These are phyloP conservation scores for Agelaius phoeniceus DNA, from an alignment of 2,113 vertebrate genomes.

Conservation along the genomic window DNA sequence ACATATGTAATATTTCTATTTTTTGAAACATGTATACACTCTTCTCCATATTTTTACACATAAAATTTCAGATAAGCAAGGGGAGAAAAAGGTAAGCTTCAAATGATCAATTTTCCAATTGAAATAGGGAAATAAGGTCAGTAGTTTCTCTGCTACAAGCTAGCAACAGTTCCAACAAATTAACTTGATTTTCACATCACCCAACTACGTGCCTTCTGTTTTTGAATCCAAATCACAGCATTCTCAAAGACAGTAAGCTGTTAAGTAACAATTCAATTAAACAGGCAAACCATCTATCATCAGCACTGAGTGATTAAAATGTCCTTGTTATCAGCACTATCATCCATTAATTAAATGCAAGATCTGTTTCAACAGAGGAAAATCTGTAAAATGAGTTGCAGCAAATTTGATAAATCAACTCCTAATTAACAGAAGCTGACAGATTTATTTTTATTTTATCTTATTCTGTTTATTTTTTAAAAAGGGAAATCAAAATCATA, in stretches of 20 bases:
- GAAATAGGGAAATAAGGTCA: neutral
- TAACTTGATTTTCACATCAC: neutral
- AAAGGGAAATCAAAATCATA: neutral
- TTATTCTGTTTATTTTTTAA: neutral
- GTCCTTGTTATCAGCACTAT: conserved; percentile 57
- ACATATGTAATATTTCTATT: neutral
- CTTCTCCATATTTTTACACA: neutral
- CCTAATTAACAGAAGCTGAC: conserved; percentile 47
- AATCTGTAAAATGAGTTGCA: conserved; percentile 37
- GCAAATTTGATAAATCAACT: conserved; percentile 63
- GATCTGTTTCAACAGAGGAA: conserved; percentile 36
- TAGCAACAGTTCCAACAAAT: neutral
- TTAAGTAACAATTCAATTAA: conserved; percentile 71
- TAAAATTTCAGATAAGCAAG: neutral
- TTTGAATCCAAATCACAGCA: conserved; percentile 8
- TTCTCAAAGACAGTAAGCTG: conserved; percentile 23
- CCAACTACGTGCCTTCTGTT: neutral
- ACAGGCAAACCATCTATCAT: conserved; percentile 55
- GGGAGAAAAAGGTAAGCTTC: neutral
- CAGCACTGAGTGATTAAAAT: conserved; percentile 67
- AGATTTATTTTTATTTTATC: neutral
- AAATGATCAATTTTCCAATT: neutral
- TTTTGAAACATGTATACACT: neutral
- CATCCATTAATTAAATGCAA: conserved; percentile 63
- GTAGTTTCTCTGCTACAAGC: neutral